A percentile compares a stretch with the other conserved stretches of the same genome.
These are phyloP conservation scores for Pteronura brasiliensis DNA, from an alignment of 2,113 vertebrate genomes.

Conservation along the genomic window DNA sequence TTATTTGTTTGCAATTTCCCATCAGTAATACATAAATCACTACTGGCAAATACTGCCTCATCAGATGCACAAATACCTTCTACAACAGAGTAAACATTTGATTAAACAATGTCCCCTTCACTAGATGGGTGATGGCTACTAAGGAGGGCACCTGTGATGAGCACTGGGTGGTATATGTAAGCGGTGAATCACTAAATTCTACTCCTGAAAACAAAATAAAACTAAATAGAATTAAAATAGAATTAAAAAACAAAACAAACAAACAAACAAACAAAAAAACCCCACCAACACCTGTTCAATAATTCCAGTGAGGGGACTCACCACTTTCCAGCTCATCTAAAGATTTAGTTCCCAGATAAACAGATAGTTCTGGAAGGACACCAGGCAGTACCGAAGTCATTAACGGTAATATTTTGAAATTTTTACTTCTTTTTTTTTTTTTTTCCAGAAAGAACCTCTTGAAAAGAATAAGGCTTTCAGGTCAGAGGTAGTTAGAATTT, in stretches of 20 bases:
- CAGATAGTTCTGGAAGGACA: not conserved
- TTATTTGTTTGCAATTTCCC: not conserved
- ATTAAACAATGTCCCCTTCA: not conserved
- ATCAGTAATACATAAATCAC: not conserved
- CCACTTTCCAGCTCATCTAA: not conserved
- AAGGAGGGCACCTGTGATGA: not conserved
- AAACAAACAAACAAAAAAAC: not conserved
- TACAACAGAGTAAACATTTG: not conserved
- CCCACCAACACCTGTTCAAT: not conserved
- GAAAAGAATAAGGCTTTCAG: not conserved
- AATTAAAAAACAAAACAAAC: not conserved
- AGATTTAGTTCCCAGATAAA: not conserved
- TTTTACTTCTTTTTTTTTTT: conserved; percentile 6
- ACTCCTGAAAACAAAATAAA: not conserved
- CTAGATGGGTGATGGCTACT: not conserved
- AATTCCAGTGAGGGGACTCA: not conserved
- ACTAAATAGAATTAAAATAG: not conserved
- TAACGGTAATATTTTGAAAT: not conserved
- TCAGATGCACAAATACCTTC: not conserved
- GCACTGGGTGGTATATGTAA: not conserved
- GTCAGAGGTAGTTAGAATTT: not conserved
- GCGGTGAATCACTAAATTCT: not conserved
- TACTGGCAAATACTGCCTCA: not conserved
- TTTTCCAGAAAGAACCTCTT: not conserved
- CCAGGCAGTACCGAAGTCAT: not conserved